phyloP scores from a whole-genome alignment of 2,113 vertebrate genomes.

The Meles meles region DNA sequence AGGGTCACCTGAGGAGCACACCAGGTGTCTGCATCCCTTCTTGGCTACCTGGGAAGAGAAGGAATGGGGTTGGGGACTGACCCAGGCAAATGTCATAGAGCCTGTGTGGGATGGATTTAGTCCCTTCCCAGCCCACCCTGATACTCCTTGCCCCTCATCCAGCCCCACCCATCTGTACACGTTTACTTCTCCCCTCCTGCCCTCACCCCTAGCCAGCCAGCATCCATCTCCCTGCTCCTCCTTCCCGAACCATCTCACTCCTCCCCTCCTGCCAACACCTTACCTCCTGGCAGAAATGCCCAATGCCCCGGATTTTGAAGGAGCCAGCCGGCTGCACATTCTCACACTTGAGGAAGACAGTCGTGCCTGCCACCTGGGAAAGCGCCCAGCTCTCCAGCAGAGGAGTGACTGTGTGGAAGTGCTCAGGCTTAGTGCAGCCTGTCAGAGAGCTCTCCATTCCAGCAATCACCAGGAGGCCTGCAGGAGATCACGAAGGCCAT shows the following conservation, averaged over 20 bases:
- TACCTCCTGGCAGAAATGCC: constrained; percentile 91
- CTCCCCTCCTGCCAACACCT: neutral
- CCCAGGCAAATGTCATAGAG: neutral
- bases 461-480: accelerated
- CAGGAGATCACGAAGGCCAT: accelerated
- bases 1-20: constrained; percentile 91
- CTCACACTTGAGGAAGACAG: constrained; percentile 91
- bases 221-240: neutral
- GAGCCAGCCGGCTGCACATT: constrained; percentile 91
- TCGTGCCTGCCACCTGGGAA: constrained; percentile 82
- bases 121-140: neutral
- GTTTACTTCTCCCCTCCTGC: neutral
- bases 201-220: neutral
- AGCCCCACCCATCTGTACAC: neutral
- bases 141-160: accelerated
- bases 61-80: neutral
- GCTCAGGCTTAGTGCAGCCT: accelerated
- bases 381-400: constrained; percentile 88
- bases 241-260: constrained; percentile 50
- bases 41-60: constrained; percentile 83
- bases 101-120: neutral
- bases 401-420: constrained; percentile 87
- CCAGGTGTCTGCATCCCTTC: constrained; percentile 84
- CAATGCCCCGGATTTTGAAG: constrained; percentile 95
- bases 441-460: neutral